Percentiles rank a stretch among this genome's conserved stretches.
Evolutionary conservation across 2,113 vertebrate genomes (phyloP).

Genomic region (western clawed frog (Xenopus tropicalis)): UCB_Xtro_10.0 CM004447.2:91032001-91032500

Average conservation of each 20-base stretch:
- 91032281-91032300: slow-evolving; percentile 47
- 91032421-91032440: no score
- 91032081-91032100: slow-evolving; percentile 43
- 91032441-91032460: neutral
- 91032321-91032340: slow-evolving; percentile 29
- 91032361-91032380: neutral
- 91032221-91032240: slow-evolving; percentile 47
- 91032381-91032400: neutral
- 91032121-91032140: slow-evolving; percentile 38
- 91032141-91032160: slow-evolving; percentile 26
- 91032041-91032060: slow-evolving; percentile 51
- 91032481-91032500: slow-evolving; percentile 51
- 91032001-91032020: slow-evolving; percentile 77
- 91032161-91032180: slow-evolving; percentile 36
- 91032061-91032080: slow-evolving; percentile 49
- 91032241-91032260: slow-evolving; percentile 51
- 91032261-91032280: slow-evolving; percentile 48
- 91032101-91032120: slow-evolving; percentile 31
- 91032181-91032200: slow-evolving; percentile 44
- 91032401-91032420: neutral
- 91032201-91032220: slow-evolving; percentile 61
- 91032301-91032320: slow-evolving; percentile 46
- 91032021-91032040: slow-evolving; percentile 63
- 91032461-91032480: neutral
- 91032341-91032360: neutral